A percentile compares a stretch with the other conserved stretches of the same genome.
These are phyloP conservation scores for Catocala sponsa DNA, from an alignment of 2,888 invertebrate genomes.

Conservation along the genomic window DNA sequence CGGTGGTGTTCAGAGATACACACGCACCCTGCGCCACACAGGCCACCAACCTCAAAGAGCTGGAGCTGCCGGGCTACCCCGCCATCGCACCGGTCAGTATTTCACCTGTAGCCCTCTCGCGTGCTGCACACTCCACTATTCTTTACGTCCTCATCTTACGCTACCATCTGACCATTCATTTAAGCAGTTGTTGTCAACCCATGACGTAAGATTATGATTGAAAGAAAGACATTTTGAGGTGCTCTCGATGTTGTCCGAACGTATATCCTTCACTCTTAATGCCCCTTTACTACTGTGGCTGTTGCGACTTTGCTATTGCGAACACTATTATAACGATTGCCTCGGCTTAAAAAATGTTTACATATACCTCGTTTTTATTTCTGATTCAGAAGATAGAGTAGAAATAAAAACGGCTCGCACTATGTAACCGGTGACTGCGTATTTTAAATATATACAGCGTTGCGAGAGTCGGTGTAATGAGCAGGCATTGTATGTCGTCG, in stretches of 20 bases:
- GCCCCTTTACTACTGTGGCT: conserved; percentile 45
- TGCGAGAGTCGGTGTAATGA: conserved; percentile 15
- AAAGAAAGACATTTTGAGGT: conserved; percentile 4
- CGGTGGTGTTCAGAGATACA: conserved; percentile 96
- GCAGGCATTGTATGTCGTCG: conserved; percentile 48
- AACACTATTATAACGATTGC: conserved; percentile 49
- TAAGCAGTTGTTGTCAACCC: not conserved
- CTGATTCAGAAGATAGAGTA: conserved; percentile 1
- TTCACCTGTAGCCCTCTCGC: conserved; percentile 29
- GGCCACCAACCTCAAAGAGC: conserved; percentile 93
- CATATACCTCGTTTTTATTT: conserved; percentile 9
- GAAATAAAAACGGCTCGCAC: conserved; percentile 12
- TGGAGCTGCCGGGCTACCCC: conserved; percentile 83
- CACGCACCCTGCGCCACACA: conserved; percentile 89
- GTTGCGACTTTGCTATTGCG: conserved; percentile 71
- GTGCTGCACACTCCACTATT: conserved; percentile 9
- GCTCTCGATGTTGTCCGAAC: not conserved
- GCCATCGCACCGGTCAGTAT: conserved; percentile 84
- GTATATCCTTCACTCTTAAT: conserved; percentile 25
- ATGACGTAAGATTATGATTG: conserved; percentile 26
- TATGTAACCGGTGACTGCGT: conserved; percentile 1
- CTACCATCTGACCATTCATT: no score
- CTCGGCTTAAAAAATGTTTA: conserved; percentile 49
- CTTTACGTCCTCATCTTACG: conserved; percentile 25
- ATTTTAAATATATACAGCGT: not conserved